phyloP scores from a whole-genome alignment of 2,797 vertebrate genomes.

The Coregonus suidteri region DNA sequence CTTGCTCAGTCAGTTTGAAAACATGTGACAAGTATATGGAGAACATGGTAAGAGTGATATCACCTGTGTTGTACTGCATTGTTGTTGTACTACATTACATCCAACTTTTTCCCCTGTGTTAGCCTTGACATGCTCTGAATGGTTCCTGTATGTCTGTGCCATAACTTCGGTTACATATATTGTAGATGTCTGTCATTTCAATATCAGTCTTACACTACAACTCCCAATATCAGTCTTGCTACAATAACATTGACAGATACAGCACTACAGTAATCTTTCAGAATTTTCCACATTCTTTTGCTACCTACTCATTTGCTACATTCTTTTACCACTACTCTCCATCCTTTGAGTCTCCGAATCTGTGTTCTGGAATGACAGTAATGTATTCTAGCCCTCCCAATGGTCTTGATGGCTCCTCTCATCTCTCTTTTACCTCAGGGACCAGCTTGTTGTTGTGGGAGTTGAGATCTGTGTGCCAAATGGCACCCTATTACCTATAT shows the following conservation, averaged over 20 bases:
- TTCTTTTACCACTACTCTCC: conserved; percentile 44
- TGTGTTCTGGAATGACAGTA: conserved; percentile 25
- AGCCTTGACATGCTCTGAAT: too few relatives aligned
- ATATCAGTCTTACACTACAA: background rate
- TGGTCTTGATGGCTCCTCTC: conserved; percentile 1
- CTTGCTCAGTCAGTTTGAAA: too few relatives aligned
- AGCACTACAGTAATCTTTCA: conserved; percentile 51
- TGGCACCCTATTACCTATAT: background rate
- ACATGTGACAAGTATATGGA: too few relatives aligned
- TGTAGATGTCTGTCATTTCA: background rate
- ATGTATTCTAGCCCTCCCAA: conserved; percentile 53
- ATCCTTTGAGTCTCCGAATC: conserved; percentile 47
- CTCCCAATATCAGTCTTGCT: background rate
- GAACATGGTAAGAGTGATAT: too few relatives aligned
- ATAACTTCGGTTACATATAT: too few relatives aligned
- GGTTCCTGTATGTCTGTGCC: too few relatives aligned
- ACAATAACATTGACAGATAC: conserved; percentile 40
- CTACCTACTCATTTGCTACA: conserved; percentile 3
- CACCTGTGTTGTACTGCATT: too few relatives aligned
- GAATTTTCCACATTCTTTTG: conserved; percentile 11
- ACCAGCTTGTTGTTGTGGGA: conserved; percentile 60
- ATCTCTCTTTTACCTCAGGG: conserved; percentile 26
- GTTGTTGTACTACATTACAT: too few relatives aligned
- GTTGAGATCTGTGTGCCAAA: conserved; percentile 29
- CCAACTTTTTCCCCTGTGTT: too few relatives aligned